phyloP scores from a whole-genome alignment of 2,113 vertebrate genomes.

The Rhinolophus ferrumequinum region DNA sequence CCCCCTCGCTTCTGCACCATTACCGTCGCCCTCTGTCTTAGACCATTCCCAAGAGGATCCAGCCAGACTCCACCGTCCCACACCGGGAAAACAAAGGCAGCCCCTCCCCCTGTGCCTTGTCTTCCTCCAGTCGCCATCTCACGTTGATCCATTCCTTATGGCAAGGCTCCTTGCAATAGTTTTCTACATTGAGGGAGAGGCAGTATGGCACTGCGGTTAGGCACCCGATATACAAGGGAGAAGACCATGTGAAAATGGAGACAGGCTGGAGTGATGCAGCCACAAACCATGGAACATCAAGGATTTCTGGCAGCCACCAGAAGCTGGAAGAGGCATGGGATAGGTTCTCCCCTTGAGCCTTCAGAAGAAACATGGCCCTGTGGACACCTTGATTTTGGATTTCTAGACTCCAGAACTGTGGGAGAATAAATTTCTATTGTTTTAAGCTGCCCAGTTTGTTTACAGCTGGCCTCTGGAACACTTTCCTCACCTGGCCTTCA shows the following conservation, averaged over 20 bases:
- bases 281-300: not conserved
- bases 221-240: not conserved
- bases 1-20: not conserved
- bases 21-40: not conserved
- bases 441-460: not conserved
- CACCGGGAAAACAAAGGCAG: not conserved
- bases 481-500: not conserved
- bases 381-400: not conserved
- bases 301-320: not conserved
- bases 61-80: not conserved
- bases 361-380: not conserved
- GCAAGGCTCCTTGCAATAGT: not conserved
- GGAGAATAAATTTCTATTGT: no score
- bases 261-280: not conserved
- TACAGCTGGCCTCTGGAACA: not conserved
- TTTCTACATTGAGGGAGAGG: not conserved
- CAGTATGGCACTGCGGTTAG: not conserved
- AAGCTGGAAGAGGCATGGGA: not conserved
- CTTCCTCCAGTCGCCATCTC: not conserved
- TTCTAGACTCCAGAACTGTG: no score
- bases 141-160: not conserved
- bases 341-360: not conserved
- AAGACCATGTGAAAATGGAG: not conserved
- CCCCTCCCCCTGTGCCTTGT: not conserved
- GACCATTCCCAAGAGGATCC: not conserved